phyloP scores from a whole-genome alignment of 2,888 invertebrate species.

The Carpatolechia fugitivella region DNA sequence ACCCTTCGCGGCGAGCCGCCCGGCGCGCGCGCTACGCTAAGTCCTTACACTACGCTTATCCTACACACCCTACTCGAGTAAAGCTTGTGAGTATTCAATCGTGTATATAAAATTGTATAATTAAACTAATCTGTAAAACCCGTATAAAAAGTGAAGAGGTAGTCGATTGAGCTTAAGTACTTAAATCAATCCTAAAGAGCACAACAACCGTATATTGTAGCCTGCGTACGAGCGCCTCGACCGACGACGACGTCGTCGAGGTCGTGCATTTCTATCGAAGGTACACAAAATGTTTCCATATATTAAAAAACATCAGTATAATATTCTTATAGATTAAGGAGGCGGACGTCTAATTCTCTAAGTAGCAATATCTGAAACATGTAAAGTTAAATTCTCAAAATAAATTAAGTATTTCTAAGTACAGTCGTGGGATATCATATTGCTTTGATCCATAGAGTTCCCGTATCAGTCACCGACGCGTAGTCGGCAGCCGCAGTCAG shows the following conservation, averaged over 20 bases:
- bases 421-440: constrained; percentile 74
- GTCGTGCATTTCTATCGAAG: constrained; percentile 35
- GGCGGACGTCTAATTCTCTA: constrained; percentile 74
- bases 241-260: constrained; percentile 30
- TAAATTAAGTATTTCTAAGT: constrained; percentile 77
- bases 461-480: constrained; percentile 74
- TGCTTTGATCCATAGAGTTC: constrained; percentile 67
- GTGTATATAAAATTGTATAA: constrained; percentile 78
- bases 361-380: constrained; percentile 71
- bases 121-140: constrained; percentile 79
- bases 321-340: constrained; percentile 66
- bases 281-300: constrained; percentile 41
- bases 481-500: constrained; percentile 42
- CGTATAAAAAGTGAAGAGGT: constrained; percentile 80
- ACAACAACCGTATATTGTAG: constrained; percentile 45
- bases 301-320: constrained; percentile 49
- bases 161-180: constrained; percentile 78
- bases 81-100: constrained; percentile 79
- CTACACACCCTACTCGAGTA: constrained; percentile 76
- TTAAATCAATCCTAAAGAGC: constrained; percentile 70
- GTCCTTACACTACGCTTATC: constrained; percentile 57
- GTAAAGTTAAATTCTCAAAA: constrained; percentile 76
- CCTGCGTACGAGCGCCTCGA: constrained; percentile 32
- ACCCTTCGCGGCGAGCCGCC: constrained; percentile 68
- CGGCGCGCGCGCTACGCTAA: constrained; percentile 54